These are phyloP conservation scores for Pluvialis apricaria DNA, from an alignment of 2,113 vertebrate genomes.

Conservation along the genomic window DNA sequence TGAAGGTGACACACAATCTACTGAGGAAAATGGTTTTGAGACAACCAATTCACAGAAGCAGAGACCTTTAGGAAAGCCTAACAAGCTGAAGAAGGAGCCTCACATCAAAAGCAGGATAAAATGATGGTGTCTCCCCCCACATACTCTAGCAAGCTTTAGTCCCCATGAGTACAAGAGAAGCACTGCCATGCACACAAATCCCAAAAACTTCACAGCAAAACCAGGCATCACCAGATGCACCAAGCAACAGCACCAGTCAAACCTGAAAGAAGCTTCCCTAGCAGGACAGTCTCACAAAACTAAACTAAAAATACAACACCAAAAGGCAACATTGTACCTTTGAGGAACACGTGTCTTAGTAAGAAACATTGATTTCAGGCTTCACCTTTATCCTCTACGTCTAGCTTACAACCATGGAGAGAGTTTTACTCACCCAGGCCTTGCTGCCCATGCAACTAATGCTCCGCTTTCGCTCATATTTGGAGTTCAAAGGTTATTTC, in stretches of 20 bases:
- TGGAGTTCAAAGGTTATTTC: neutral
- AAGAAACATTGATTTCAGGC: neutral
- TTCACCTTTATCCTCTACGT: neutral
- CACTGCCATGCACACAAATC: fast-evolving
- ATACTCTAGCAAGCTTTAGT: neutral
- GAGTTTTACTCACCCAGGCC: neutral
- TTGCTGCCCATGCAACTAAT: neutral
- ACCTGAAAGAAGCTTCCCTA: neutral
- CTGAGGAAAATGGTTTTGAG: neutral
- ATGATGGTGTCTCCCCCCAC: fast-evolving
- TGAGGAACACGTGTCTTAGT: neutral
- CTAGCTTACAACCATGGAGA: neutral
- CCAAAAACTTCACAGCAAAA: neutral
- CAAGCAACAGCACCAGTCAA: neutral
- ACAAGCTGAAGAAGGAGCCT: neutral
- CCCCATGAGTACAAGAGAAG: neutral
- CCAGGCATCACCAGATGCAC: neutral
- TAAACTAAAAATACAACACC: neutral
- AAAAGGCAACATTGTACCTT: neutral
- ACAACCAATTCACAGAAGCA: neutral
- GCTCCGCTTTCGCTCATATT: neutral
- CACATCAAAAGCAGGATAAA: neutral
- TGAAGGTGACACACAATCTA: neutral
- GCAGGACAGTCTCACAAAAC: neutral
- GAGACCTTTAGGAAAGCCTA: neutral